Base-by-base conservation (phyloP, 1,140 invertebrate genomes). In the Plectrocnemia conspersa region DNA sequence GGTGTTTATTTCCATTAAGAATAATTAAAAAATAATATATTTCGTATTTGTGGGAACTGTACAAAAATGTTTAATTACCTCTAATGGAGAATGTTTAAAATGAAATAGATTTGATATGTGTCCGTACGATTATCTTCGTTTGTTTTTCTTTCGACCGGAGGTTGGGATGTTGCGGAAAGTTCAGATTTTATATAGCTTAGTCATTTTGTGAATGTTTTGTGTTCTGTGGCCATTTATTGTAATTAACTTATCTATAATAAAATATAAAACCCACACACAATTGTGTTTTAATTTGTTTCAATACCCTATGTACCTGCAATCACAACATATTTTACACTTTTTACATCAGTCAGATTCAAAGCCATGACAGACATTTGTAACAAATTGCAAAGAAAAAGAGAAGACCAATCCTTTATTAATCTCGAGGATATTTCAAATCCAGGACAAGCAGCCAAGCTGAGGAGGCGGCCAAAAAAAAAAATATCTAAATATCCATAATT, bases 171-270 rank as follows among this genome's bases (percentile, higher is more conserved):
- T 54, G 44, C 47, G 29, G 18, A 61, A 33, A 54, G 44, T 60
- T 53, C 53, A 53, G 36, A 61, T 57, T 59, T 60, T 56, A 27
- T 25, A 54, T 61, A 61, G 59, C 59, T 61, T 61, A 61, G 59
- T 61, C 54, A 46, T 61, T 61, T 57, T 57, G 59, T 61, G 59
- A 61, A 61, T 61, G 59, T 61, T 61, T 56, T 61, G 54, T 61
- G 59, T 61, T 61, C 36, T 52, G 59, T 61, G 59, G 59, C 59
- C 59, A 61, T 61, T 61, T 56, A 61, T 56, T 61, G 54, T 61
- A 61, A 61, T 57, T 57, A 57, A 61, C 54, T 40, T 61, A 61
- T 58, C 47, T 56, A 56, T 60, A 60, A 60, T 56, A 60, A 61
- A 58, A 61, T 57, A 47, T 33, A 38, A 32, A 24, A 50, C 33